phyloP scores from a whole-genome alignment of 2,113 vertebrate genomes.

The Vireo altiloquus region DNA sequence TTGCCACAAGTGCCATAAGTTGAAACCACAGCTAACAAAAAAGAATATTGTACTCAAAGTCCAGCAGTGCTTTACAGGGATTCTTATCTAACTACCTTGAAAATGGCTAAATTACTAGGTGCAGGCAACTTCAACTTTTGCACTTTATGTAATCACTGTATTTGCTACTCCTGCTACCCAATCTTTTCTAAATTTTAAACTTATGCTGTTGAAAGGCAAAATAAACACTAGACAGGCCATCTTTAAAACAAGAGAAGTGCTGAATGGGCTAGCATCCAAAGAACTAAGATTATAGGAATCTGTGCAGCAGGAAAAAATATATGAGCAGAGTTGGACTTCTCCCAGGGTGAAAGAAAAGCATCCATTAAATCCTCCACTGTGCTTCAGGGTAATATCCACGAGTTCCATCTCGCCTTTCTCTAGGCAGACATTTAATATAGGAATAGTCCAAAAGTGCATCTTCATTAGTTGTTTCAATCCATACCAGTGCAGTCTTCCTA shows the following conservation, averaged over 20 bases:
- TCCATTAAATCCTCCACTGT: background rate
- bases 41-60: background rate
- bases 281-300: constrained; percentile 8
- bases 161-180: background rate
- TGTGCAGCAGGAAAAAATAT: background rate
- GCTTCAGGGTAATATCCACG: background rate
- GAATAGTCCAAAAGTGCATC: background rate
- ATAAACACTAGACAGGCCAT: constrained; percentile 3
- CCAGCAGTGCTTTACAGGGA: background rate
- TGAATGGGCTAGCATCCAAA: constrained; percentile 10
- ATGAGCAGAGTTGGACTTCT: background rate
- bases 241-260: background rate
- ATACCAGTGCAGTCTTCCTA: background rate
- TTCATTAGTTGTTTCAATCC: background rate
- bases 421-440: background rate
- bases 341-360: background rate
- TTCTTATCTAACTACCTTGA: background rate
- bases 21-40: constrained; percentile 1
- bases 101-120: constrained; percentile 23
- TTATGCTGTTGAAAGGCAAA: background rate
- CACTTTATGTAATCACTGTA: background rate
- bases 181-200: constrained; percentile 17
- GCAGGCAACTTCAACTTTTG: background rate
- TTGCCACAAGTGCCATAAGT: background rate
- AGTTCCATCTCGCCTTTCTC: background rate